Evolutionary conservation across 1,140 invertebrate genomes (phyloP).

Genomic region (Ips typographus): DNA sequence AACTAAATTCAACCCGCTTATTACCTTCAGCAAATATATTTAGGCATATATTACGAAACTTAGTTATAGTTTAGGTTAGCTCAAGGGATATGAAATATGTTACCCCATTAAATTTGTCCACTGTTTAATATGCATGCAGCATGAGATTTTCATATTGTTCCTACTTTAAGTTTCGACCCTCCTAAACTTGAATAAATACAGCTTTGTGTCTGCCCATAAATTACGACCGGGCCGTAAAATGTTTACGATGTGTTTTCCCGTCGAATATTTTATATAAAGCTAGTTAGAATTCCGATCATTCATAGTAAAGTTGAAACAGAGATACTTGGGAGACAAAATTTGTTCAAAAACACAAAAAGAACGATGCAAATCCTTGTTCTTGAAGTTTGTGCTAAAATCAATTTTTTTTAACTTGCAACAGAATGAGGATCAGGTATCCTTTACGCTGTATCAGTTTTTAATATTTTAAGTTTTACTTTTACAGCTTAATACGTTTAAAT

Average conservation of each 20-base stretch:
- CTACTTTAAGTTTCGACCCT: constrained; percentile 1
- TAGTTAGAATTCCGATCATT: too few relatives aligned
- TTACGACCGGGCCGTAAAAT: neutral
- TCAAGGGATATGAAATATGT: constrained; percentile 4
- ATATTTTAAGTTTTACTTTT: too few relatives aligned
- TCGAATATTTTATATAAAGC: neutral
- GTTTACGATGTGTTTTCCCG: neutral
- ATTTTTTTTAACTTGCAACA: too few relatives aligned
- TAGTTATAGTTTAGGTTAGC: constrained; percentile 4
- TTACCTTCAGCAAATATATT: constrained; percentile 11
- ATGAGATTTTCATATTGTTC: constrained; percentile 11
- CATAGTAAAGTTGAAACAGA: too few relatives aligned
- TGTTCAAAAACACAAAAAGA: too few relatives aligned
- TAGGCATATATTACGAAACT: constrained; percentile 16
- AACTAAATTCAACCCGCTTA: neutral
- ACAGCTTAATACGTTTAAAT: too few relatives aligned
- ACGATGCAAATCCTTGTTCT: too few relatives aligned
- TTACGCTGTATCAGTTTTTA: too few relatives aligned
- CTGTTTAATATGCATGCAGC: constrained; percentile 11
- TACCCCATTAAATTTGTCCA: constrained; percentile 13
- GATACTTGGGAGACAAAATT: too few relatives aligned
- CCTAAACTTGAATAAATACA: constrained; percentile 1
- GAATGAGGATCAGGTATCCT: too few relatives aligned
- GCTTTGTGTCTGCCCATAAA: neutral
- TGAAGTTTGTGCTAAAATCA: too few relatives aligned